Evolutionary conservation across 2,113 vertebrate species (phyloP).

Genomic region (Poicephalus gulielmi): DNA sequence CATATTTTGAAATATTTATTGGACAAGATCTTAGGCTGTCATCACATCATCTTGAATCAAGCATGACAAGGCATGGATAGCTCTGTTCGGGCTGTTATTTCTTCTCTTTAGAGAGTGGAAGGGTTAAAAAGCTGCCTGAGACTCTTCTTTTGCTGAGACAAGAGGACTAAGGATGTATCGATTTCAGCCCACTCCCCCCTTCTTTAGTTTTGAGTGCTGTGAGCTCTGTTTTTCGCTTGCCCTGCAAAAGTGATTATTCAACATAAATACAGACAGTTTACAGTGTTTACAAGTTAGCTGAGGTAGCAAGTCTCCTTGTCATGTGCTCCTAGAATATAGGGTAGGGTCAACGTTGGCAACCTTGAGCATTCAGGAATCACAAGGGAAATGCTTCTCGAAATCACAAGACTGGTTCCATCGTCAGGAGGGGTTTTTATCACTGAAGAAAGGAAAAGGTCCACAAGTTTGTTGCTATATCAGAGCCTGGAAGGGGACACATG

Average conservation of each 20-base stretch:
- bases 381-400: background rate
- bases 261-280: conserved; percentile 58
- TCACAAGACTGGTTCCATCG: background rate
- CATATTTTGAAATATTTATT: background rate
- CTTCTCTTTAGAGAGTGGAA: background rate
- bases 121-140: conserved; percentile 26
- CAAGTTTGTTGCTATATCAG: background rate
- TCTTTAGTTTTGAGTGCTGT: background rate
- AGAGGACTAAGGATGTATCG: conserved; percentile 39
- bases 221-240: conserved; percentile 32
- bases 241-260: conserved; percentile 63
- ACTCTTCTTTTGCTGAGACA: conserved; percentile 55
- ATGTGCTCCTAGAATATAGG: background rate
- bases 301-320: conserved; percentile 51
- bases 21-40: background rate
- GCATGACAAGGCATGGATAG: background rate
- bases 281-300: conserved; percentile 60
- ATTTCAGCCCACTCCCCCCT: background rate
- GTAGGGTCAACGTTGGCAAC: background rate
- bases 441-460: background rate
- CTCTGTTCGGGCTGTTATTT: background rate
- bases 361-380: background rate
- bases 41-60: background rate
- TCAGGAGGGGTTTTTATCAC: rapidly evolving
- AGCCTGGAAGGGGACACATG: background rate